Evolutionary conservation across 2,888 invertebrate species (phyloP).

Genomic region (Zonitis immaculata): DNA sequence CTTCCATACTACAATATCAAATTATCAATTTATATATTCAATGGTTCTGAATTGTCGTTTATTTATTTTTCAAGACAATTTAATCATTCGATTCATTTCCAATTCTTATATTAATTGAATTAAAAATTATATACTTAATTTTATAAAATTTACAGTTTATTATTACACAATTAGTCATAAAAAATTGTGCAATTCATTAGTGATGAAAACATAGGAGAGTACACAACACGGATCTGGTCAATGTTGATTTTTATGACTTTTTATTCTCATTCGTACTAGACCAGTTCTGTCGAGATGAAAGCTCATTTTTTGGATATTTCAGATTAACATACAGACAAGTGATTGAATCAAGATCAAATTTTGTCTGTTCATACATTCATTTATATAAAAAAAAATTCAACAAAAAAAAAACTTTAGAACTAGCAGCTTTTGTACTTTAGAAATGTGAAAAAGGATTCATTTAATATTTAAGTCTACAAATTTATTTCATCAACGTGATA

Average conservation of each 20-base stretch:
- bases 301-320: slow-evolving; percentile 20
- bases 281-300: slow-evolving; percentile 4
- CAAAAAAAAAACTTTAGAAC: slow-evolving; percentile 22
- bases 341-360: slow-evolving; percentile 7
- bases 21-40: not conserved
- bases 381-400: slow-evolving; percentile 14
- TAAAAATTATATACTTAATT: too few relatives aligned
- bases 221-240: not conserved
- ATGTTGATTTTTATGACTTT: not conserved
- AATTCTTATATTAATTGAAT: too few relatives aligned
- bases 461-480: slow-evolving; percentile 14
- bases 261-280: not conserved
- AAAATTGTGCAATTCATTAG: not conserved
- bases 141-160: not conserved
- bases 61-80: too few relatives aligned
- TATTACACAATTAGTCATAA: not conserved
- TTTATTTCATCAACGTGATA: slow-evolving; percentile 34
- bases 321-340: slow-evolving; percentile 11
- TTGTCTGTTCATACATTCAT: slow-evolving; percentile 17
- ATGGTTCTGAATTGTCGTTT: too few relatives aligned
- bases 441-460: slow-evolving; percentile 31
- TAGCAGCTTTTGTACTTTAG: slow-evolving; percentile 42
- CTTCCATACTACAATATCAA: slow-evolving; percentile 12
- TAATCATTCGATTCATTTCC: too few relatives aligned
- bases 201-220: not conserved